phyloP scores from a whole-genome alignment of 2,888 invertebrate species.

The Athetis lepigone region DNA sequence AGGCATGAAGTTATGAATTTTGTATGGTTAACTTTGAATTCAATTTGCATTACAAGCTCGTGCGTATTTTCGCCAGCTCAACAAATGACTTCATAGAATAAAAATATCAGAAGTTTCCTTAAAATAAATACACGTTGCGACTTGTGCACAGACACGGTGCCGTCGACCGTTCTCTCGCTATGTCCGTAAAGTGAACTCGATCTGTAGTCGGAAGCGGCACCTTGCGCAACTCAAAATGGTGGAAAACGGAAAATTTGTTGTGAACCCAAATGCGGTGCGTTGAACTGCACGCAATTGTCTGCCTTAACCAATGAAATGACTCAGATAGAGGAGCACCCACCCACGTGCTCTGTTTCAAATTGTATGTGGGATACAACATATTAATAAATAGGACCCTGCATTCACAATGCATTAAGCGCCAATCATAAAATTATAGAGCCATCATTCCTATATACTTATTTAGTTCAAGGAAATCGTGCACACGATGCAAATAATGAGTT shows the following conservation, averaged over 20 bases:
- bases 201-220: conserved; percentile 56
- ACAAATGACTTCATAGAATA: conserved; percentile 49
- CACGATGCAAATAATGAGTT: conserved; percentile 76
- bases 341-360: conserved; percentile 67
- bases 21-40: conserved; percentile 13
- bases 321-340: conserved; percentile 65
- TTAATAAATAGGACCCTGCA: conserved; percentile 60
- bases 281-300: conserved; percentile 79
- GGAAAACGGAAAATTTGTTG: conserved; percentile 83
- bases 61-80: conserved; percentile 45
- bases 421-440: conserved; percentile 56
- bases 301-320: conserved; percentile 71
- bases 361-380: conserved; percentile 55
- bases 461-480: conserved; percentile 71
- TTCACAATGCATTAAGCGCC: conserved; percentile 56
- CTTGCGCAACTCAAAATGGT: conserved; percentile 78
- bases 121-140: conserved; percentile 54
- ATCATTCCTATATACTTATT: conserved; percentile 53
- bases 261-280: conserved; percentile 79
- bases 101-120: conserved; percentile 57
- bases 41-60: conserved; percentile 41
- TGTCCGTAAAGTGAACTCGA: conserved; percentile 49
- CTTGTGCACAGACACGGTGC: conserved; percentile 48
- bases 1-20: conserved; percentile 17
- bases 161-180: conserved; percentile 41